Conservation (phyloP, 2,113 vertebrate species). For the Nematolebias whitei region DNA sequence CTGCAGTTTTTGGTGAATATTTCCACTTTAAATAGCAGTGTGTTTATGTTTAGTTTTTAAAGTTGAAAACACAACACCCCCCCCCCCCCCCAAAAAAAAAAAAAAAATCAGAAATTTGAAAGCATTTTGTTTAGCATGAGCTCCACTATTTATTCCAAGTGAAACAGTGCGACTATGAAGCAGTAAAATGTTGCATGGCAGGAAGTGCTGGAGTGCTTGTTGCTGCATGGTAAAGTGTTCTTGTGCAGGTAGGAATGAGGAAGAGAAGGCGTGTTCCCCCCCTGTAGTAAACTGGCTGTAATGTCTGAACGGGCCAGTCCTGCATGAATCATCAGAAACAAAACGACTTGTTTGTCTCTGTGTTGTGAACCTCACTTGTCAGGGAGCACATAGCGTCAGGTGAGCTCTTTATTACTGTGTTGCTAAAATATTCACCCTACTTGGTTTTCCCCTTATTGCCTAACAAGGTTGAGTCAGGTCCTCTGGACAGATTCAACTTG, state of each 20-base stretch:
- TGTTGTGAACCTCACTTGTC: conserved; percentile 26
- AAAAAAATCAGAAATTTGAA: too few species aligned
- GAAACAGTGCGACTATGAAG: background rate
- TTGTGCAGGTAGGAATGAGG: conserved; percentile 45
- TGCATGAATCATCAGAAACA: conserved; percentile 45
- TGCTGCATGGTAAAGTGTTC: conserved; percentile 1
- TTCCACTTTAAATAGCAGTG: too few species aligned
- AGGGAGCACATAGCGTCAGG: background rate
- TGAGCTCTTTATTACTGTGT: too few species aligned
- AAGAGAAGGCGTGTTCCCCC: conserved; percentile 35
- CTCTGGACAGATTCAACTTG: too few species aligned
- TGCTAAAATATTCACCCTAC: too few species aligned
- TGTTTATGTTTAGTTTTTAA: too few species aligned
- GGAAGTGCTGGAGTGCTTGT: conserved; percentile 1
- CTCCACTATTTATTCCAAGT: background rate
- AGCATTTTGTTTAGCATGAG: conserved; percentile 24
- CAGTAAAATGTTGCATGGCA: background rate
- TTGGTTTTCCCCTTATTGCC: too few species aligned
- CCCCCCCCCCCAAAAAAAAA: too few species aligned
- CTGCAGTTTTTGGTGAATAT: too few species aligned
- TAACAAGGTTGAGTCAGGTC: too few species aligned
- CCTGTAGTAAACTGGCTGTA: conserved; percentile 1
- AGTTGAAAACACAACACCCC: too few species aligned
- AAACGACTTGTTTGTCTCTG: conserved; percentile 23
- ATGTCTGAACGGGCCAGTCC: conserved; percentile 54